Conservation (phyloP, 2,113 vertebrate species). For the Deroptyus accipitrinus region DNA sequence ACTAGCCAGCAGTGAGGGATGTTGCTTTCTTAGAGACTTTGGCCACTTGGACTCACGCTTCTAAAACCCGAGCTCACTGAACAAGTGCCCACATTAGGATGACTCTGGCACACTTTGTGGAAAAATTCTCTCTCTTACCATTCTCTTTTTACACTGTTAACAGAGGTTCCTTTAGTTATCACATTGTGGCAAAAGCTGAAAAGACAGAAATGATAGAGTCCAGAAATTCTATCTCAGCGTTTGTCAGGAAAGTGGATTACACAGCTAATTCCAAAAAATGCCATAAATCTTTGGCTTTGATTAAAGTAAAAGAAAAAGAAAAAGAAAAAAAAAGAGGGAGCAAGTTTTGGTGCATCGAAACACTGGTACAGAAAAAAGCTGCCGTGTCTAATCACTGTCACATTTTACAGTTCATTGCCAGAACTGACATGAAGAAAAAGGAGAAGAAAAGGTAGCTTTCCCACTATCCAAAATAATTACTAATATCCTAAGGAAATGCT, state of each 20-base stretch:
- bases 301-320: background rate
- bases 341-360: constrained; percentile 11
- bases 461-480: background rate
- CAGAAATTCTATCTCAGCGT: background rate
- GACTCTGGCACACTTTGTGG: background rate
- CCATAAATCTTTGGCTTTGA: background rate
- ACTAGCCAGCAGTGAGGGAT: background rate
- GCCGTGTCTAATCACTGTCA: constrained; percentile 31
- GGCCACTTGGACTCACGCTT: background rate
- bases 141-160: background rate
- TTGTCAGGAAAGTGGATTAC: background rate
- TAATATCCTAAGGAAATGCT: constrained; percentile 35
- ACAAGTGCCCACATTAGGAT: background rate
- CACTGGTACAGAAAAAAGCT: background rate
- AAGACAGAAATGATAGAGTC: background rate
- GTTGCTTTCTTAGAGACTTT: background rate
- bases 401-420: constrained; percentile 12
- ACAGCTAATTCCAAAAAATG: background rate
- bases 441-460: constrained; percentile 30
- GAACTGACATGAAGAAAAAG: constrained; percentile 24
- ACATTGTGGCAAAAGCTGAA: background rate
- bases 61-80: background rate
- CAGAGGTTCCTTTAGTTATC: background rate
- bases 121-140: background rate
- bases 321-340: background rate